Conservation (phyloP, 2,888 invertebrate species). For the Ochlodes sylvanus region DNA sequence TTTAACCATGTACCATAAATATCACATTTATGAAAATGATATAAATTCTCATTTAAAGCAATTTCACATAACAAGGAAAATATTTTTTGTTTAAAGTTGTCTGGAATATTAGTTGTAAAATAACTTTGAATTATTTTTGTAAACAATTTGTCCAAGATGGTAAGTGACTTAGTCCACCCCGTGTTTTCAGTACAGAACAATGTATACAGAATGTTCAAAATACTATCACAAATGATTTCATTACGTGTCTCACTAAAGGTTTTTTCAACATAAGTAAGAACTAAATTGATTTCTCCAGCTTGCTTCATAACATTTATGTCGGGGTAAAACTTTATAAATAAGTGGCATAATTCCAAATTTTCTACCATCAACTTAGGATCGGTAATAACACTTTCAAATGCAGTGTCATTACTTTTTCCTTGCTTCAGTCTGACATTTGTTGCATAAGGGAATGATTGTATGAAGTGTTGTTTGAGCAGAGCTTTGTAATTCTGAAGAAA, state of each 20-base stretch:
- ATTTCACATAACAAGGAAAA: constrained; percentile 76
- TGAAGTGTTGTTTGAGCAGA: constrained; percentile 83
- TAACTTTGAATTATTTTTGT: constrained; percentile 70
- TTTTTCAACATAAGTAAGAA: constrained; percentile 83
- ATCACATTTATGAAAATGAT: constrained; percentile 66
- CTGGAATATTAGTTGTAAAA: constrained; percentile 59
- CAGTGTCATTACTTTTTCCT: constrained; percentile 49
- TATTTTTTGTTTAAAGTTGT: constrained; percentile 65
- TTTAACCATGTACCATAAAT: constrained; percentile 80
- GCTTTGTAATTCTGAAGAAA: constrained; percentile 82
- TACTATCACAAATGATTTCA: constrained; percentile 55
- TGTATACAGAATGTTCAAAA: constrained; percentile 65
- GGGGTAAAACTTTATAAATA: constrained; percentile 79
- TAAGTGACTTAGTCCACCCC: constrained; percentile 67
- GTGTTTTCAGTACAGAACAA: constrained; percentile 67
- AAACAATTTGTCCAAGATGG: constrained; percentile 66
- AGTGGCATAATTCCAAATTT: constrained; percentile 70
- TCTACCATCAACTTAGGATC: constrained; percentile 68
- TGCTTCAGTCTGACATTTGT: constrained; percentile 70
- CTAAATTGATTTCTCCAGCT: constrained; percentile 61
- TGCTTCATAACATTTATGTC: constrained; percentile 68
- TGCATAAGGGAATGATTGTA: constrained; percentile 85
- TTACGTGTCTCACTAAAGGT: constrained; percentile 61
- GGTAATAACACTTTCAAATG: constrained; percentile 63
- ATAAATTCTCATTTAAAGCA: constrained; percentile 69